phyloP scores from a whole-genome alignment of 2,888 invertebrate species.

The Andrena bucephala region DNA sequence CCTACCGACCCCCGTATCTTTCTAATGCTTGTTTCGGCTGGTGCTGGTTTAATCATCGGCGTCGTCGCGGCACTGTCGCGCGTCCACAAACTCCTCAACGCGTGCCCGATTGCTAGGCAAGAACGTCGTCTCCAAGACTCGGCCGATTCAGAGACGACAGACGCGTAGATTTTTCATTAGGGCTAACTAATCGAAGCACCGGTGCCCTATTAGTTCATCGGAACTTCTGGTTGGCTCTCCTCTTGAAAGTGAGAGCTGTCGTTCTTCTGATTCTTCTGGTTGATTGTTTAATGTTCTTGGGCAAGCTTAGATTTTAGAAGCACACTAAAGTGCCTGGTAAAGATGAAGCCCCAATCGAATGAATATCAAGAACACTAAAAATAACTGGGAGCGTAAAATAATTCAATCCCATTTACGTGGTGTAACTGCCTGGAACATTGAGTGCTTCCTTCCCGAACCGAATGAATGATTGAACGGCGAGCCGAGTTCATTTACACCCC shows the following conservation, averaged over 20 bases:
- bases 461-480: constrained; percentile 42
- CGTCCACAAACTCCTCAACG: constrained; percentile 19
- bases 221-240: background rate
- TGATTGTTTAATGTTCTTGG: too few relatives aligned
- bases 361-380: background rate
- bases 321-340: background rate
- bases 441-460: constrained; percentile 1
- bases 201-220: background rate
- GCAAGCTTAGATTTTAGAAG: background rate
- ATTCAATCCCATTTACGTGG: constrained; percentile 25
- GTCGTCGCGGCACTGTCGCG: constrained; percentile 31
- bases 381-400: background rate
- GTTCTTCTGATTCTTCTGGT: background rate
- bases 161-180: constrained; percentile 27
- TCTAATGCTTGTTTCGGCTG: constrained; percentile 16
- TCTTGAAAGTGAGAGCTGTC: background rate
- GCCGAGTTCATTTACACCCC: constrained; percentile 19
- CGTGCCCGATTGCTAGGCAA: constrained; percentile 12
- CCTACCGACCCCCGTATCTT: constrained; percentile 3
- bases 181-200: constrained; percentile 2
- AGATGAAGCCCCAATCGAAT: too few relatives aligned
- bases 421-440: background rate
- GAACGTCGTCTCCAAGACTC: constrained; percentile 15
- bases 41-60: constrained; percentile 69
- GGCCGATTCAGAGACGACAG: background rate